Evolutionary conservation across 1,140 invertebrate species (phyloP).

Genomic region (Cotesia glomerata): DNA sequence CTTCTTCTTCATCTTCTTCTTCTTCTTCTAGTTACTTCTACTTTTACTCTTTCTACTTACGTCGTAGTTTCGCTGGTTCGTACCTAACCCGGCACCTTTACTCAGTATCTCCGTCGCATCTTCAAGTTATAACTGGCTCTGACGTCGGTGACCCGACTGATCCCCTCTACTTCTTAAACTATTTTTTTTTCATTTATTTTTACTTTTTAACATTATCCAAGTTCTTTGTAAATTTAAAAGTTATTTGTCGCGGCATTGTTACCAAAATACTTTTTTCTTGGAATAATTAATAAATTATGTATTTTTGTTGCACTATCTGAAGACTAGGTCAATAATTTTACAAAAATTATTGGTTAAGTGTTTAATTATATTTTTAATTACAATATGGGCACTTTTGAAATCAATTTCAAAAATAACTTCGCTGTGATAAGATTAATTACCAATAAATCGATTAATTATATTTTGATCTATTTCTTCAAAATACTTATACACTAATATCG

Average conservation of each 20-base stretch:
- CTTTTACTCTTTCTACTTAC: background rate
- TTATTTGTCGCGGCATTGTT: conserved; percentile 10
- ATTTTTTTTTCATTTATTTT: conserved; percentile 18
- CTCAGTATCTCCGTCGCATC: conserved; percentile 36
- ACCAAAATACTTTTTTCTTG: background rate
- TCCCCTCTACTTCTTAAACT: conserved; percentile 28
- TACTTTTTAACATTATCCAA: conserved; percentile 20
- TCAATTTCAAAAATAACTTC: no score
- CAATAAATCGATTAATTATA: no score
- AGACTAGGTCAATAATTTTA: no score
- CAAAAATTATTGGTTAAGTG: no score
- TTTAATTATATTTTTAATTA: no score
- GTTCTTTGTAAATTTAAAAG: conserved; percentile 7
- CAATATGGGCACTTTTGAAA: no score
- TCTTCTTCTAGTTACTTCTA: conserved; percentile 4
- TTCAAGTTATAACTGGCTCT: conserved; percentile 43
- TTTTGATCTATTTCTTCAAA: no score
- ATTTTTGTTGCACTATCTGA: no score
- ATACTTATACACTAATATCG: no score
- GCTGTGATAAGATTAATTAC: no score
- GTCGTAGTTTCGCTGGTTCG: background rate
- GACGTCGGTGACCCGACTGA: conserved; percentile 46
- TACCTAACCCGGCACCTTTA: no score
- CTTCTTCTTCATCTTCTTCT: conserved; percentile 19
- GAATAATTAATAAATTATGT: background rate